phyloP scores from a whole-genome alignment of 2,113 vertebrate genomes.

The Meles meles region DNA sequence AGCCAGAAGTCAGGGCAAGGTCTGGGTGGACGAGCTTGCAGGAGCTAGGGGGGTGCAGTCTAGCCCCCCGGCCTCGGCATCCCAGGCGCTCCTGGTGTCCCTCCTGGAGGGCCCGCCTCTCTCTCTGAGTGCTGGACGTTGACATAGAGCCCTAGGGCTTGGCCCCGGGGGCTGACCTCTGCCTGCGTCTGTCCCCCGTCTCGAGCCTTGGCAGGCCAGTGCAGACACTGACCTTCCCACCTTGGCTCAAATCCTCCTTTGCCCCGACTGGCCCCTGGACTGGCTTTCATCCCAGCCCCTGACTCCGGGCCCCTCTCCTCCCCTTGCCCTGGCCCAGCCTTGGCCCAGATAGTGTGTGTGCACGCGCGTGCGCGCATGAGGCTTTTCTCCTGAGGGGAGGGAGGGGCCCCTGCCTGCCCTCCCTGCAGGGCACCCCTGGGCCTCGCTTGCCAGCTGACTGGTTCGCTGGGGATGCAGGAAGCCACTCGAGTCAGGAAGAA shows the following conservation, averaged over 20 bases:
- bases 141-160: not conserved
- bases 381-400: not conserved
- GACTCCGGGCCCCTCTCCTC: not conserved
- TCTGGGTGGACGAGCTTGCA: no score
- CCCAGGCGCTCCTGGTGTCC: not conserved
- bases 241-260: not conserved
- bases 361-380: no score
- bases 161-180: not conserved
- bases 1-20: not conserved
- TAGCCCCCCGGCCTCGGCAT: not conserved
- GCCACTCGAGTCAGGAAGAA: accelerated
- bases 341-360: not conserved
- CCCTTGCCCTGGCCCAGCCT: not conserved
- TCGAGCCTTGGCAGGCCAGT: accelerated
- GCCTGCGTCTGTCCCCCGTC: not conserved
- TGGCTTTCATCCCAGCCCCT: not conserved
- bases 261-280: not conserved
- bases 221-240: not conserved
- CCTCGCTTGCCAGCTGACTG: accelerated
- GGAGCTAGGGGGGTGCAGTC: not conserved
- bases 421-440: accelerated
- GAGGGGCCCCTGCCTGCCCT: not conserved
- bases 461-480: not conserved
- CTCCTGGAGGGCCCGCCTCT: not conserved
- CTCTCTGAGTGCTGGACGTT: no score